Percentiles rank a stretch among this genome's conserved stretches.
Evolutionary conservation across 2,797 vertebrate genomes (phyloP).

Genomic region (Tamandua tetradactyla): DNA sequence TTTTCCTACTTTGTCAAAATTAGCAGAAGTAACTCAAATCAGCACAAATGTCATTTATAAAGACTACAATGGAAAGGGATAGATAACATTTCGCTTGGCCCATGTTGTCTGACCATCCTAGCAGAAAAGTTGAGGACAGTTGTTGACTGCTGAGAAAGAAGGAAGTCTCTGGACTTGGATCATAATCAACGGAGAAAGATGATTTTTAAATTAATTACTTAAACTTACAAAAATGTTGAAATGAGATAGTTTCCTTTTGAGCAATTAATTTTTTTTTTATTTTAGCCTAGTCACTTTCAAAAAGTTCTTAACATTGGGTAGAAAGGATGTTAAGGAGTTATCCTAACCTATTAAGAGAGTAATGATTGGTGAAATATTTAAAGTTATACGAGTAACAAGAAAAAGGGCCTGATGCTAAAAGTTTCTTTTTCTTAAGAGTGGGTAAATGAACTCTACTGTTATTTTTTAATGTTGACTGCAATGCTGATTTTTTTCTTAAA

Average conservation of each 20-base stretch:
- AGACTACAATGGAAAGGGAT: background rate
- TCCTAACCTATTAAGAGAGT: background rate
- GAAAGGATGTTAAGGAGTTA: slow-evolving; percentile 14
- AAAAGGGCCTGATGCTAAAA: slow-evolving; percentile 8
- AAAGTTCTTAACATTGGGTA: background rate
- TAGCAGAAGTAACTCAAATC: background rate
- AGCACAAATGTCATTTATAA: background rate
- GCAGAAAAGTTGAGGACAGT: slow-evolving; percentile 10
- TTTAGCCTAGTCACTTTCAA: background rate
- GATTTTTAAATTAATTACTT: slow-evolving; percentile 20
- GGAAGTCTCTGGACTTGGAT: background rate
- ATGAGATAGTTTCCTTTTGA: background rate
- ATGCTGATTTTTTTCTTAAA: slow-evolving; percentile 11
- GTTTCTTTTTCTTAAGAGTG: background rate
- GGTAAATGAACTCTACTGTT: background rate
- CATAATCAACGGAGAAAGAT: background rate
- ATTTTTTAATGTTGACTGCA: background rate
- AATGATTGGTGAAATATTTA: background rate
- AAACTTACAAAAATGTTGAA: background rate
- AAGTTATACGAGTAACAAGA: slow-evolving; percentile 2
- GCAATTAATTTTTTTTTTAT: background rate
- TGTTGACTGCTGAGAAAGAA: background rate
- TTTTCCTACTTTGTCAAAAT: slow-evolving; percentile 23
- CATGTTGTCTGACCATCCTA: background rate
- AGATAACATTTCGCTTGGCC: background rate